Base-by-base conservation (phyloP, 1,140 invertebrate genomes). In the Drosophila ogumai region DNA sequence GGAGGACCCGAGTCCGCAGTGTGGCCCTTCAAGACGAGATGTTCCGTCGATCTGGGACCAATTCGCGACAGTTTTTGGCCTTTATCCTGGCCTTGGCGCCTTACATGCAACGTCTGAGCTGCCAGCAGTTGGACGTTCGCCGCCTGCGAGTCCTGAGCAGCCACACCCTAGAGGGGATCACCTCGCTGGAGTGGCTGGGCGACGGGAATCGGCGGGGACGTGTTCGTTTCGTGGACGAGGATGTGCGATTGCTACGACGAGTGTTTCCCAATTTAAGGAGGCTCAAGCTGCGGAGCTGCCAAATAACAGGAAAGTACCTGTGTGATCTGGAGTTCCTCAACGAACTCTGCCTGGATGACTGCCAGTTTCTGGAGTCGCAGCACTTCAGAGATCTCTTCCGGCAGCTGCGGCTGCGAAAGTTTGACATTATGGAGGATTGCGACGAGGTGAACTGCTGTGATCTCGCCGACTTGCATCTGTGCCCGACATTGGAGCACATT, bases 371-470 rank as follows among this genome's bases (percentile, higher is more conserved):
- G 56, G 84, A 91, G 36, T 88, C 88, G 10, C 75, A 91, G 34
- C 55, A 91, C 50, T 91, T 91, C 43, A 74, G 75, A 10, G 88
- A 91, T 13, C 73, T 91, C 17, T 91, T 91, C 12, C 72, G 85
- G 2, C 65, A 67, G 55, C 54, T 91, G 15, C 60, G 54, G 10
- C 44, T 91, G 17, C 75, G 88, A 15, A 91, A 88, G 36, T 91
- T 91, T 10, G 88, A 91, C 15, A 91, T 91, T 13, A 88, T 91
- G 88, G 84, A 82, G 69, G 82, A 91, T 43, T 91, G 88, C 41
- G 88, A 91, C 58, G 88, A 91, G 58, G 79, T 91, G 8, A 91
- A 91, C 36, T 91, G 88, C 67, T 91, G 88, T 36, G 88, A 91
- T 68, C 58, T 91, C 32, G 75, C 57, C 0, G 88, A 91, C 19